phyloP scores from a whole-genome alignment of 2,113 vertebrate genomes.

The Puffinus mauretanicus region DNA sequence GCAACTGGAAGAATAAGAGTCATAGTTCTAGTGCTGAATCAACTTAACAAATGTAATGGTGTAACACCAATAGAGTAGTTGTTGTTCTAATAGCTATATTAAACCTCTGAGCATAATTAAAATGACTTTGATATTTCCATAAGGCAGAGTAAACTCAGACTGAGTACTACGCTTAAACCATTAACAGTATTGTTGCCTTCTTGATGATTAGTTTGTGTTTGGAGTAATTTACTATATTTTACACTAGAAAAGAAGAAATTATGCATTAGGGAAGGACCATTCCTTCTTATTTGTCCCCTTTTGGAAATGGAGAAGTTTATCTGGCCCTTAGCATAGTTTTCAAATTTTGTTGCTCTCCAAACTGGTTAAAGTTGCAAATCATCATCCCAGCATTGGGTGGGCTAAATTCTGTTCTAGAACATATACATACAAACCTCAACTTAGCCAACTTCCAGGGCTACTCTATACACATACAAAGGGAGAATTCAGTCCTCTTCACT shows the following conservation, averaged over 20 bases:
- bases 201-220: conserved; percentile 55
- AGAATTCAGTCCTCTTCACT: not conserved
- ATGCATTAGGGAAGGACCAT: conserved; percentile 32
- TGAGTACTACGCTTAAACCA: conserved; percentile 34
- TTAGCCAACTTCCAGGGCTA: not conserved
- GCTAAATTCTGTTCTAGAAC: not conserved
- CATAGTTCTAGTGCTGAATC: conserved; percentile 53
- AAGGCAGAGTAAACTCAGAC: conserved; percentile 55
- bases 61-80: conserved; percentile 21
- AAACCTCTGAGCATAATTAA: conserved; percentile 58
- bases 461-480: not conserved
- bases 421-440: not conserved
- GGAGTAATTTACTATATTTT: conserved; percentile 59
- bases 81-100: conserved; percentile 60
- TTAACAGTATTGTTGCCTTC: conserved; percentile 62
- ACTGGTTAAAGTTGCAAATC: conserved; percentile 8
- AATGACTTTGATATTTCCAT: conserved; percentile 61
- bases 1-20: conserved; percentile 45
- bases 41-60: conserved; percentile 42
- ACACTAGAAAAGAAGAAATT: conserved; percentile 53
- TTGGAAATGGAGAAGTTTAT: conserved; percentile 61
- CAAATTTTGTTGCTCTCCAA: conserved; percentile 25
- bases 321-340: conserved; percentile 37
- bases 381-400: not conserved
- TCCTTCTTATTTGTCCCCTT: conserved; percentile 60